Base-by-base conservation (phyloP, 2,113 vertebrate species). In the Synodontis membranacea region DNA sequence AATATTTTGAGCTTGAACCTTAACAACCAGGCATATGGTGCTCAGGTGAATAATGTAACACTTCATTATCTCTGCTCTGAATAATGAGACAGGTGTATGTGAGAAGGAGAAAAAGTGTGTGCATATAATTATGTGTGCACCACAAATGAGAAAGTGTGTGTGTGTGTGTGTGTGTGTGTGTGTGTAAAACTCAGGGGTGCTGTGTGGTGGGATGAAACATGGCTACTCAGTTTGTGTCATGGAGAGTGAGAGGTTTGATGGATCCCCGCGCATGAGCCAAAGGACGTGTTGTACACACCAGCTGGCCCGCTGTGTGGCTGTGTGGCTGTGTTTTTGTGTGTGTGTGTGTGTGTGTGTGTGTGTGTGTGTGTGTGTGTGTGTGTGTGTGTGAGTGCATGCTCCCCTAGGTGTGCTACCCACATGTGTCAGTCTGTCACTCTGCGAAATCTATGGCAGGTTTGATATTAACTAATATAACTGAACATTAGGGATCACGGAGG, bases 251-350 rank as follows among this genome's bases (percentile, higher is more conserved):
- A 87, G 86, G 44, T 86, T 78, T 64, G 81, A 83, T 76, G 48
- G 86, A 60, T 76, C 19, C 42, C 70, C 25, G 80, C 34, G 86
- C 81, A 83, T 42, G 83, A 87, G 86, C 70, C 52, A 79, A 74
- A 75, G 84, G 60, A 85, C 60, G 84, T 90, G 89, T 88, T 84
- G 83, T 90, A 83, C 84, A 87, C 80, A 88, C 87, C 87, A 84
- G 86, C 88, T 90, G 89, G 88, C 83, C 80, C 50, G 37, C 23
- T 75, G 80, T 17, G 79, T 89, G 87, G n/a, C n/a, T 88, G 80
- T 28, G 54, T 56, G 52, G 44, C 42, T 52, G 46, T 39, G 62
- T 68, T 44, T 70, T 50, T 52, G 85, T 37, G 87, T 58, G 80
- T 82, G 56, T n/a, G 37, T 42, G 52, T 39, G 48, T 56, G 68